phyloP scores from a whole-genome alignment of 2,797 vertebrate genomes.

The Gallinago stenura region DNA sequence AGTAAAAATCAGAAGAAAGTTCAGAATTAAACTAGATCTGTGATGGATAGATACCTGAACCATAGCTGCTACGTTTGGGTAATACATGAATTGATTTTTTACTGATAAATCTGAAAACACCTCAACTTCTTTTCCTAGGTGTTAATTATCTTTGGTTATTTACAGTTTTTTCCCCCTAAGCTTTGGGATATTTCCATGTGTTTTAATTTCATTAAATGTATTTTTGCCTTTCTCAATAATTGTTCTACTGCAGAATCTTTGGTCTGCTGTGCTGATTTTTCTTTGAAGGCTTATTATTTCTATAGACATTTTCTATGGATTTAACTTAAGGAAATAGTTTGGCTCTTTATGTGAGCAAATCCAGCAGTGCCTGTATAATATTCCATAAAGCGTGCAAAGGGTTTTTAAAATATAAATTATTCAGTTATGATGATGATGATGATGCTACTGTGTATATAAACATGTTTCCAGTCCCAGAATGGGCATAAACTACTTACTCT shows the following conservation, averaged over 20 bases:
- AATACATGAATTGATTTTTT: not conserved
- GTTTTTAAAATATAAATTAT: conserved; percentile 28
- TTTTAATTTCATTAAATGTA: not conserved
- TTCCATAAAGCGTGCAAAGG: not conserved
- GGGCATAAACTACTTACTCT: conserved; percentile 47
- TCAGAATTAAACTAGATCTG: not conserved
- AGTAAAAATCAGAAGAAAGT: not conserved
- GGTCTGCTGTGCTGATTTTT: not conserved
- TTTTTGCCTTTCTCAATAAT: not conserved
- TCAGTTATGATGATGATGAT: conserved; percentile 1
- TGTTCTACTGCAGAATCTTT: not conserved
- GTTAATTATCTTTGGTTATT: not conserved
- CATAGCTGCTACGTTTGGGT: not conserved
- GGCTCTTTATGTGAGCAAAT: not conserved
- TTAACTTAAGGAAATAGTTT: not conserved
- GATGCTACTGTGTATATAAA: conserved; percentile 23
- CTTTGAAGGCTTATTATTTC: not conserved
- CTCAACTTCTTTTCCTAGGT: not conserved
- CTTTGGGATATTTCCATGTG: not conserved
- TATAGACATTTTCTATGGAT: not conserved
- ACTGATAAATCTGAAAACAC: not conserved
- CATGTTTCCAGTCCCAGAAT: conserved; percentile 43
- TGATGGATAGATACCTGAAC: not conserved
- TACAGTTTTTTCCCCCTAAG: not conserved
- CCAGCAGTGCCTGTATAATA: not conserved